Evolutionary conservation across 2,888 invertebrate genomes (phyloP), one percentile per base, ranked within the genome.

Genomic region (Cryptus viduatorius): DNA sequence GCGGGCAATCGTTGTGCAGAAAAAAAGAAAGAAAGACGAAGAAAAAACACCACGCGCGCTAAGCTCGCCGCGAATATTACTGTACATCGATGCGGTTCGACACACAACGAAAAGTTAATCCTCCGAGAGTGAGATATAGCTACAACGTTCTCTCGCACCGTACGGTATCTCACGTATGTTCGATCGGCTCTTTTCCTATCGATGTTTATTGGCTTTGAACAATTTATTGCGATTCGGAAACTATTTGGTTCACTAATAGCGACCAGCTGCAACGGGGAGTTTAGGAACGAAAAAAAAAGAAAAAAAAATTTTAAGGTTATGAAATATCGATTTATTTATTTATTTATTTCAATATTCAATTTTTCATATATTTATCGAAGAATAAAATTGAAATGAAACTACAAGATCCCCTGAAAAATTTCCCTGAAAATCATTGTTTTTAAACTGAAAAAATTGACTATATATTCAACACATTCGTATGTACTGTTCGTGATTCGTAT

Each of bases 51-150:
- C 29, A 4, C 16, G n/a, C 16, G 56, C 50, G 50, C 56, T 44
- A 68, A 81, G 68, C 24, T 24, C 24, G 24, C 50, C 65, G 75
- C 69, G 75, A 76, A 82, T 79, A 69, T 86, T 86, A 86, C 86
- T 83, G 86, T 86, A 86, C 67, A 79, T 78, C 80, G 86, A 85
- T 80, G 85, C 86, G 85, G 83, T 87, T 85, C 85, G 87, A 83
- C 85, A 86, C 85, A 83, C 86, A 81, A 78, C 86, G 86, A 82
- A 86, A 84, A 86, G 83, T 46, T 67, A 79, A 44, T 67, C 8
- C 19, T 65, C 16, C n/a, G n/a, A 5, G 65, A 42, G 16, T 16
- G 42, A 16, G 46, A 14, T 56, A 16, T 67, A 24, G 14, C 67
- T 24, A 46, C 78, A 77, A 46, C 50, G 37, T 69, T 72, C 31